These are phyloP conservation scores for Cantharis rufa DNA, from an alignment of 2,888 invertebrate species.

Conservation along the genomic window DNA sequence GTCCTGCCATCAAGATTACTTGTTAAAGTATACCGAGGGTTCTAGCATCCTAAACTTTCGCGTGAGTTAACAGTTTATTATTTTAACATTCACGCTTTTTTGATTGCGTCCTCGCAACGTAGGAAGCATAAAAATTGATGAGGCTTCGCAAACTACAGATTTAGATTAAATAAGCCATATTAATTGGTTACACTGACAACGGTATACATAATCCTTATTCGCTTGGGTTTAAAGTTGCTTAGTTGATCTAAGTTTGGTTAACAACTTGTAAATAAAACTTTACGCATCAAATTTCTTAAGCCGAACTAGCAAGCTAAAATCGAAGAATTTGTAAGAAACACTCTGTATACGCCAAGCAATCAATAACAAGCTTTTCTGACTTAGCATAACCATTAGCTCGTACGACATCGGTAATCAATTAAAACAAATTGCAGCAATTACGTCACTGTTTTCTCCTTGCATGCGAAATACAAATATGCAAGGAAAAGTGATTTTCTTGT, in stretches of 20 bases:
- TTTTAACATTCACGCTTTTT: background rate
- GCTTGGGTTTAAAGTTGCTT: background rate
- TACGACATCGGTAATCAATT: background rate
- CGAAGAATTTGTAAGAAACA: background rate
- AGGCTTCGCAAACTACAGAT: background rate
- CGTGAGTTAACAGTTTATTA: background rate
- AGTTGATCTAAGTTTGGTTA: background rate
- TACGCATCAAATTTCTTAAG: background rate
- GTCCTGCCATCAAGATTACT: background rate
- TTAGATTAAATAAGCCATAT: background rate
- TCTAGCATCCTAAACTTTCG: background rate
- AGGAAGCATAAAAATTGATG: background rate
- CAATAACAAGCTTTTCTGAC: background rate
- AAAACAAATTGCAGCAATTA: background rate
- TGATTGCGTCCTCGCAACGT: background rate
- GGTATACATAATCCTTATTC: background rate
- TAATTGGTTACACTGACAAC: background rate
- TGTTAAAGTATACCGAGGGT: background rate
- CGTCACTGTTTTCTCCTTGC: background rate
- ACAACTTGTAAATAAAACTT: background rate
- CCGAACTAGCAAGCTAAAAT: background rate
- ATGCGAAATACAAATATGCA: background rate
- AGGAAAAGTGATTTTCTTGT: background rate
- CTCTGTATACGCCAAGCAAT: background rate
- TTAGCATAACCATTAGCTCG: background rate